Base-by-base conservation (phyloP, 2,888 invertebrate species). In the Diplolepis rosae region DNA sequence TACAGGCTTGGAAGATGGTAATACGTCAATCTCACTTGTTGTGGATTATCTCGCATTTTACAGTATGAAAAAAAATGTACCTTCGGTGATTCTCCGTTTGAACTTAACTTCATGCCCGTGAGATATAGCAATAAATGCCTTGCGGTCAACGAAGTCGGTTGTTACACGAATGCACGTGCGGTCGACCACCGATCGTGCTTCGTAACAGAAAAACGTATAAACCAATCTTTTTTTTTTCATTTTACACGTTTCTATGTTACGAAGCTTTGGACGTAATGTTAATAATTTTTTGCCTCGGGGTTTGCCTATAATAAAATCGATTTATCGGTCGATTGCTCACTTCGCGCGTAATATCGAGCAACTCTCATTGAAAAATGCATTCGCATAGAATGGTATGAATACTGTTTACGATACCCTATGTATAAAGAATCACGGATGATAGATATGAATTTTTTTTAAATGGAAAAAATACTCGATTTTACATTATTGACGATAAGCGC, bases 241-340 rank as follows among this genome's bases (percentile, higher is more conserved):
- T 61, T 61, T 39, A 39, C 39, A 24, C 22, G 61, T 61, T 61
- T 39, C 39, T 61, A n/a, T 61, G n/a, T 39, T 61, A 61, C 22
- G 61, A 35, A 30, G 32, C 56, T 24, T 27, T 39, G 61, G 24
- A 61, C 27, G 39, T 39, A 24, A 61, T 39, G 24, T 39, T 61
- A 61, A 27, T 61, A 56, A 61, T 39, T 61, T 61, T 61, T 61
- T 61, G 61, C 61, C 56, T 5, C 35, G 18, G 56, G 56, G 35
- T 13, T 61, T 39, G 39, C 13, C 39, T 39, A 39, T 27, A 61
- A 61, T 61, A 61, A 61, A 61, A 61, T 61, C 61, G 61, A 61
- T 61, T 61, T 61, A 61, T 61, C 61, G 61, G 61, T 61, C 27
- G 35, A 42, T 24, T 61, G 61, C 61, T 61, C 61, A 39, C n/a